Percentiles rank a stretch among this genome's conserved stretches.
Evolutionary conservation across 2,888 invertebrate genomes (phyloP).

Genomic region (Drosophila lutescens): DNA sequence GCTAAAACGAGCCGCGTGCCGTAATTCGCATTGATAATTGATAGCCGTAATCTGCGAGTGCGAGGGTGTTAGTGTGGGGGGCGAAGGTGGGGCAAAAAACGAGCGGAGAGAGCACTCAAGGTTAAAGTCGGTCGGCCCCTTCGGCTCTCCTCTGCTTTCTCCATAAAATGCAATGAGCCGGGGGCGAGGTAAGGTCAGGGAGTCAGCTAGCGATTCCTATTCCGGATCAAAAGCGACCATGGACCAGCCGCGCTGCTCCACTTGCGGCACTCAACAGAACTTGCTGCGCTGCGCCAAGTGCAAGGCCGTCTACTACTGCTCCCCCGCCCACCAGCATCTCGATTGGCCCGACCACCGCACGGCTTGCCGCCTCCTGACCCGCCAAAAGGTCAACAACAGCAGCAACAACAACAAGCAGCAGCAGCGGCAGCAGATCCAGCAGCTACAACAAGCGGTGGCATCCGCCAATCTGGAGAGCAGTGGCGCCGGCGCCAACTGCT

Average conservation of each 20-base stretch:
- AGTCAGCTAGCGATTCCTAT: slow-evolving; percentile 15
- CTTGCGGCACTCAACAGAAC: slow-evolving; percentile 81
- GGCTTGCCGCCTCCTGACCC: slow-evolving; percentile 86
- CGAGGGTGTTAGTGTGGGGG: slow-evolving; percentile 17
- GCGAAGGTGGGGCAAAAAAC: slow-evolving; percentile 25
- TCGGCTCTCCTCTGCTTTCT: slow-evolving; percentile 3
- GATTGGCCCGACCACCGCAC: slow-evolving; percentile 92
- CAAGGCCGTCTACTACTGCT: slow-evolving; percentile 90
- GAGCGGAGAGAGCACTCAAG: slow-evolving; percentile 46
- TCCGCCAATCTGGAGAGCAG: slow-evolving; percentile 64
- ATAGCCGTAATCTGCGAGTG: slow-evolving; percentile 25
- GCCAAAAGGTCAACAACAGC: slow-evolving; percentile 65
- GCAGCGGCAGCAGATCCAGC: slow-evolving; percentile 61
- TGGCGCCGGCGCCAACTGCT: slow-evolving; percentile 56
- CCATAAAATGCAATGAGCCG: slow-evolving; percentile 54
- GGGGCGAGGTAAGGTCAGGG: slow-evolving; percentile 71
- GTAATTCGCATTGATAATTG: slow-evolving; percentile 41
- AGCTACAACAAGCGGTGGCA: slow-evolving; percentile 71
- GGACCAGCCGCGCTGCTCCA: slow-evolving; percentile 70
- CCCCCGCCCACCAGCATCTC: slow-evolving; percentile 90
- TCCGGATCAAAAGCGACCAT: slow-evolving; percentile 11
- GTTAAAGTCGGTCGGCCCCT: slow-evolving; percentile 53
- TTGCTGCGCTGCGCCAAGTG: slow-evolving; percentile 91
- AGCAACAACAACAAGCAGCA: slow-evolving; percentile 61
- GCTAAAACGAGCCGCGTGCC: slow-evolving; percentile 36